Conservation (phyloP, 2,888 invertebrate species). For the Auanema freiburgensis region DNA sequence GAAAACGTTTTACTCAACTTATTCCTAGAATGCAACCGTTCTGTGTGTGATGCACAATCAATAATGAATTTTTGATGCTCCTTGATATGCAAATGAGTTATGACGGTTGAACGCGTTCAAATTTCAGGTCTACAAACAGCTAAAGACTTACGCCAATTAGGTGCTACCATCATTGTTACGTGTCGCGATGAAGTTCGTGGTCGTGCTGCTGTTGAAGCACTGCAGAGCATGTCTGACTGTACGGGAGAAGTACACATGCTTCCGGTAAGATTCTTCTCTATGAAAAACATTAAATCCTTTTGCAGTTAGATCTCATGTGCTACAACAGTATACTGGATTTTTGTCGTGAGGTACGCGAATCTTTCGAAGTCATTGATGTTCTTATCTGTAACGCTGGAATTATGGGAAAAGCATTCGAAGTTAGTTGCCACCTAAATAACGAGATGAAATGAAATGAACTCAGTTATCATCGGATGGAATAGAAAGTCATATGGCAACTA, state of each 20-base stretch:
- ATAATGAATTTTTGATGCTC: background rate
- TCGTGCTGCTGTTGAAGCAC: conserved; percentile 20
- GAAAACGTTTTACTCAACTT: too few species aligned
- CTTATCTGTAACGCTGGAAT: conserved; percentile 83
- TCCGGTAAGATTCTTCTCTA: background rate
- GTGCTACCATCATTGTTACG: conserved; percentile 44
- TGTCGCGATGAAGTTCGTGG: conserved; percentile 38
- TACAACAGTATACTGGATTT: conserved; percentile 37
- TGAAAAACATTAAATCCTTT: background rate
- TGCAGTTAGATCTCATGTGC: conserved; percentile 43
- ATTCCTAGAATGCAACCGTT: too few species aligned
- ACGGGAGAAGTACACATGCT: too few species aligned
- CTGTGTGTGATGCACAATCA: too few species aligned
- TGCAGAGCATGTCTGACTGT: conserved; percentile 1
- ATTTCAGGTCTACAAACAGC: conserved; percentile 48
- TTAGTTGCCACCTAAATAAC: conserved; percentile 10
- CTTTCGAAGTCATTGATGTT: conserved; percentile 71
- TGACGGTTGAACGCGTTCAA: background rate
- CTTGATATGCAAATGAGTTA: background rate
- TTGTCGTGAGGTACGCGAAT: conserved; percentile 26
- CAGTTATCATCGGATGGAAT: conserved; percentile 73
- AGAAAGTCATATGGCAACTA: conserved; percentile 81
- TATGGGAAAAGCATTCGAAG: conserved; percentile 67
- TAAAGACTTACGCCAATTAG: conserved; percentile 36
- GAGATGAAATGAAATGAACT: conserved; percentile 58